phyloP scores from a whole-genome alignment of 64 coral and sea anemone species.

The Porites lutea region DNA sequence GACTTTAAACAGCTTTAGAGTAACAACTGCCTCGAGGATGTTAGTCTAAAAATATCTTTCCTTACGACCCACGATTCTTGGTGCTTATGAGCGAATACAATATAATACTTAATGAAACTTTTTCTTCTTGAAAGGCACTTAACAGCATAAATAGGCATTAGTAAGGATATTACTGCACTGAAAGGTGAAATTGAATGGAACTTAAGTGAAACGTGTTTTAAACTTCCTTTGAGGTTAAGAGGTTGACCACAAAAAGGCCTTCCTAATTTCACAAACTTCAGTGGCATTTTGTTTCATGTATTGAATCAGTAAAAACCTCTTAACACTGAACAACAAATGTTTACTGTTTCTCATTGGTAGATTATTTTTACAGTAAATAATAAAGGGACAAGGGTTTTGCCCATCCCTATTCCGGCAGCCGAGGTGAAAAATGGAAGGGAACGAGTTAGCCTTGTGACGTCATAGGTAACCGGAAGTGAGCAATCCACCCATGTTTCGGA shows the following conservation, averaged over 20 bases:
- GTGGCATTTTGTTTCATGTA: neutral
- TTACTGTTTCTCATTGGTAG: too few species aligned
- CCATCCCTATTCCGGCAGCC: neutral
- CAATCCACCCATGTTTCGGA: neutral
- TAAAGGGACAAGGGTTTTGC: neutral
- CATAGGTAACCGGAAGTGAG: constrained; percentile 9
- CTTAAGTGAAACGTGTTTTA: neutral
- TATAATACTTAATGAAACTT: neutral
- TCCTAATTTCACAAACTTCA: neutral
- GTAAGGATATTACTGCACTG: too few species aligned
- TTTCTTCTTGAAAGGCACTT: neutral
- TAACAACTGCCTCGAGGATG: too few species aligned
- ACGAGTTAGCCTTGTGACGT: constrained; percentile 20
- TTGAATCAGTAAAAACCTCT: neutral
- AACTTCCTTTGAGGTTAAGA: neutral
- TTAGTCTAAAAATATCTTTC: too few species aligned
- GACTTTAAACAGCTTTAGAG: too few species aligned
- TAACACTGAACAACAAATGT: neutral
- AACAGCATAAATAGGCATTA: too few species aligned
- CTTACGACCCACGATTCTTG: too few species aligned
- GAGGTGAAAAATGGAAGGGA: neutral
- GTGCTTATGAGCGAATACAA: too few species aligned
- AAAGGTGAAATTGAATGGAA: neutral
- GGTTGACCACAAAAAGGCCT: neutral
- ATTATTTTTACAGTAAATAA: neutral